Base-by-base conservation (phyloP, 2,113 vertebrate species). In the Ochotona princeps region DNA sequence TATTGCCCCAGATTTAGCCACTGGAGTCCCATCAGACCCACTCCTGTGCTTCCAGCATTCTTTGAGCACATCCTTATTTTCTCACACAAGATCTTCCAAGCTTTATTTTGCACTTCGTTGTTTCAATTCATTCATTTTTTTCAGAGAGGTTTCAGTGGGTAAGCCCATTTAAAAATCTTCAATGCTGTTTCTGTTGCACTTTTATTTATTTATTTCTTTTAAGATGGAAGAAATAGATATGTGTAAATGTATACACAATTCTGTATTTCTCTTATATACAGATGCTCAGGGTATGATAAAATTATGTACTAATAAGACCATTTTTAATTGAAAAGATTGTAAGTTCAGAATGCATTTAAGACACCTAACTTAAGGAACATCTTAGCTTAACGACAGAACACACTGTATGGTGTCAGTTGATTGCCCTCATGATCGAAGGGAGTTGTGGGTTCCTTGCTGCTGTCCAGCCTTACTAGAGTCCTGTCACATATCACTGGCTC, bases 91-190 rank as follows among this genome's bases (percentile, higher is more conserved):
- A 49, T 69, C 14, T 88, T 86, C 66, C 49, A 84, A 26, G n/a
- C 20, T 72, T 44, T 72, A 80, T 32, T 32, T 70, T 63, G 5
- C 72, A 49, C 20, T 81, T 90, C 38, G 38, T 44, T 44, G 38
- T 44, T 44, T 44, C 38, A 44, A 44, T 44, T 44, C 38, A 44
- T 44, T 44, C 38, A 44, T 44, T 44, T 44, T 44, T 44, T 44
- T 44, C 38, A 44, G 38, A 44, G 38, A 44, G 38, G 38, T 80
- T 83, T 90, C 65, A 83, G 28, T 65, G 32, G 38, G 18, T 13
- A 95, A 57, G 87, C 30, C 5, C 76, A 63, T 89, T 88, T 94
- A 83, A 61, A 95, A 95, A 72, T 47, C 17, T 0, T 69, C 67
- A 35, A 15, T 44, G 14, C 60, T 76, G 7, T 89, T 87, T 80